These are phyloP conservation scores for Ptychadena robeensis DNA, from an alignment of 2,797 vertebrate species.

Conservation along the genomic window DNA sequence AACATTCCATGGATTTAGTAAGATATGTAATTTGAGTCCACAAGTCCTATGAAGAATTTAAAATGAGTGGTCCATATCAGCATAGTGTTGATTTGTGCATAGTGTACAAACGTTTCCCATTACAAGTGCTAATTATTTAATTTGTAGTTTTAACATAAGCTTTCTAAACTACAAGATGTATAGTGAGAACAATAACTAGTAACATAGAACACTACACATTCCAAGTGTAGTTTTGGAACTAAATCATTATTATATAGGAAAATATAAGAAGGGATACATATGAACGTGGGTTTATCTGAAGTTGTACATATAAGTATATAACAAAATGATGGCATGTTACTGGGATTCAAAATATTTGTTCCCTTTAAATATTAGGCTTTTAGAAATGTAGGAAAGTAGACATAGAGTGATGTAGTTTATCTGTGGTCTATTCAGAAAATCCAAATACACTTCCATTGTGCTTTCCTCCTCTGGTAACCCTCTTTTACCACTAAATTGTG, in stretches of 20 bases:
- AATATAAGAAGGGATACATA: neutral
- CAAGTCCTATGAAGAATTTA: neutral
- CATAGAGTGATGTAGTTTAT: neutral
- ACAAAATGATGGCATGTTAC: neutral
- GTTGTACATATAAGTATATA: neutral
- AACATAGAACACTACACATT: conserved; percentile 16
- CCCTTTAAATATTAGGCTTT: neutral
- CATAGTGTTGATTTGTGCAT: conserved; percentile 6
- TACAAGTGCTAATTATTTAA: neutral
- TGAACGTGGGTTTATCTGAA: neutral
- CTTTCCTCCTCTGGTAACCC: neutral
- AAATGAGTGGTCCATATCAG: neutral
- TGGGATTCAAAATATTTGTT: neutral
- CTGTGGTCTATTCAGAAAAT: neutral
- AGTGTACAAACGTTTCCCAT: neutral
- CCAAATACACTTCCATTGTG: neutral
- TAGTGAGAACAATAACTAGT: conserved; percentile 24
- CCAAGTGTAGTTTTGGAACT: neutral
- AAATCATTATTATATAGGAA: neutral
- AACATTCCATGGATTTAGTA: neutral
- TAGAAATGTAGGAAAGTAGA: neutral
- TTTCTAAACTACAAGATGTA: conserved; percentile 12
- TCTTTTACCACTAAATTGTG: neutral
- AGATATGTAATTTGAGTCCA: conserved; percentile 5
- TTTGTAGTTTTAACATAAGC: conserved; percentile 16